Evolutionary conservation across 2,888 invertebrate genomes (phyloP).

Genomic region (Molorchus minor): DNA sequence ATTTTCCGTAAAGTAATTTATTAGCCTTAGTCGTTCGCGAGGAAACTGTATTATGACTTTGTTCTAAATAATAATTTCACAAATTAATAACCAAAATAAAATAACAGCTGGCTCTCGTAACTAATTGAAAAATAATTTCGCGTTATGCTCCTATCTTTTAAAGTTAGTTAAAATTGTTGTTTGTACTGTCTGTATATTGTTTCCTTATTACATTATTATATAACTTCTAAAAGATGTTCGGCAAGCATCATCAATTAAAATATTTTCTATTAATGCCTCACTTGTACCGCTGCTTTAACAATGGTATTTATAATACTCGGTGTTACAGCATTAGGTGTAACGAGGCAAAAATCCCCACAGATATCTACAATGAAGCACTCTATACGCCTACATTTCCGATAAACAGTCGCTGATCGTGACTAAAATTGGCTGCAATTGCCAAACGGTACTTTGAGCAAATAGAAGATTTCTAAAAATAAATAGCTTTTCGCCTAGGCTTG

Average conservation of each 20-base stretch:
- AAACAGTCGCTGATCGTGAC: slow-evolving; percentile 11
- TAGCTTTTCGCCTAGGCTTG: slow-evolving; percentile 7
- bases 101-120: too few relatives aligned
- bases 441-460: slow-evolving; percentile 2
- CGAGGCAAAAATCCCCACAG: too few relatives aligned
- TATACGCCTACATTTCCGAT: slow-evolving; percentile 13
- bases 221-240: neutral
- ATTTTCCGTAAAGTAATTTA: too few relatives aligned
- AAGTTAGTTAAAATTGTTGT: too few relatives aligned
- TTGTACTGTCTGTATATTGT: neutral
- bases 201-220: neutral
- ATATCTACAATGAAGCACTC: slow-evolving; percentile 6
- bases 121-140: too few relatives aligned
- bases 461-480: slow-evolving; percentile 24
- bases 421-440: slow-evolving; percentile 21
- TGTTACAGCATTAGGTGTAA: neutral
- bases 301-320: neutral
- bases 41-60: too few relatives aligned
- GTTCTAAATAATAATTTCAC: too few relatives aligned
- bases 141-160: too few relatives aligned
- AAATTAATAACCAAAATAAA: too few relatives aligned
- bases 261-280: neutral
- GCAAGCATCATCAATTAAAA: neutral
- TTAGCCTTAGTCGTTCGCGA: too few relatives aligned
- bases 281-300: neutral